Evolutionary conservation across 2,797 vertebrate species (phyloP), one percentile per base, ranked within the genome.

Genomic region (Sebastes dallii): DNA sequence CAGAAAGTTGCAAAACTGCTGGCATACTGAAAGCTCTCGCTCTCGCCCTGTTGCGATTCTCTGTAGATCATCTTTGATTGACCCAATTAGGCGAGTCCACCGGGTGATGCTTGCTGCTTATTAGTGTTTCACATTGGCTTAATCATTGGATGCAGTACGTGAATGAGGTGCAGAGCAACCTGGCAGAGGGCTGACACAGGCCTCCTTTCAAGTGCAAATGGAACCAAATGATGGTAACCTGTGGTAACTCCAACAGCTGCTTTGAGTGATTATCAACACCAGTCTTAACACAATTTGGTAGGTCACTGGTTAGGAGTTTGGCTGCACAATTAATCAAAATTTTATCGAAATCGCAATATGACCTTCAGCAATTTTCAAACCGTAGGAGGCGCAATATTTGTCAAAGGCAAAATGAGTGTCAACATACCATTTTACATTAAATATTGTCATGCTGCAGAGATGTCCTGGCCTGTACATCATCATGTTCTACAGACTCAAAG

Each of bases 1-100:
- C 82, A 72, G 74, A 83, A 59, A 85, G 59, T 77, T 84, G 83
- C 34, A 80, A 78, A 92, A 85, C 72, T 73, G 81, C 87, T 74
- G 78, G 86, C 71, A 58, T 75, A 77, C 83, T 76, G 79, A 86
- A 89, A 64, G 78, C 88, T 66, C 81, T 79, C 56, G 8, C 88
- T 84, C 67, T 86, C 75, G 83, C 72, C 80, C 84, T 22, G 84
- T 70, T 84, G 71, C n/a, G 77, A 75, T 88, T 86, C 90, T 91
- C 87, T 81, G 82, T 83, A 66, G 90, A 93, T 93, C 89, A 88
- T 93, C 71, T 93, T 92, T 94, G 91, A 95, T 93, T 95, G 93
- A 94, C 92, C 94, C 92, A 94, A 93, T 94, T 94, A 94, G 88
- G 75, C 60, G 10, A 82, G 93, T 95, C 92, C 91, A 90, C 85